Evolutionary conservation across 2,888 invertebrate genomes (phyloP).

Genomic region (Acanthacorydalis orientalis): DNA sequence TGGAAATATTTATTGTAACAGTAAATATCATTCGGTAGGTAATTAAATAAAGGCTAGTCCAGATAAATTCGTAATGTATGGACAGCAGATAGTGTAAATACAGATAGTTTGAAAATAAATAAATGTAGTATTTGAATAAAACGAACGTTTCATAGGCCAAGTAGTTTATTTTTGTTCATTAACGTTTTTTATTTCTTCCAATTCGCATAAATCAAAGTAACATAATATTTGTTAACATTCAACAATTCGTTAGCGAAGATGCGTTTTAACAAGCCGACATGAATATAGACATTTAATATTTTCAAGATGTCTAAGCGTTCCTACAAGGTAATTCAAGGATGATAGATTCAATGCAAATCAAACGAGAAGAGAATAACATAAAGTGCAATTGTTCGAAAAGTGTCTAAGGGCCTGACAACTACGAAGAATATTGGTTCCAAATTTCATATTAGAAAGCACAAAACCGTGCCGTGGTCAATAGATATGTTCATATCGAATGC

Average conservation of each 20-base stretch:
- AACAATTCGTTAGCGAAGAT: not conserved
- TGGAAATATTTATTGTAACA: too few relatives aligned
- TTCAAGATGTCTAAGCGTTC: not conserved
- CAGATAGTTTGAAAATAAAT: too few relatives aligned
- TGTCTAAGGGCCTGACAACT: not conserved
- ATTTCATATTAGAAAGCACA: not conserved
- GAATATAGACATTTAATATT: not conserved
- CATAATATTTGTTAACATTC: not conserved
- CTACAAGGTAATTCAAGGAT: not conserved
- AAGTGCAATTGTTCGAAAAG: not conserved
- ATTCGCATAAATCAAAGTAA: not conserved
- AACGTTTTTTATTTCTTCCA: not conserved
- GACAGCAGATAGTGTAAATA: too few relatives aligned
- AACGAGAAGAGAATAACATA: not conserved
- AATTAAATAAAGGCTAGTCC: too few relatives aligned
- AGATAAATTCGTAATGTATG: too few relatives aligned
- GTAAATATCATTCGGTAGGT: too few relatives aligned
- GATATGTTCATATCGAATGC: not conserved
- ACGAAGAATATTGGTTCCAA: not conserved
- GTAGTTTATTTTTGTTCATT: too few relatives aligned
- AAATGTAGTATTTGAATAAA: too few relatives aligned
- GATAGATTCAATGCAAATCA: not conserved
- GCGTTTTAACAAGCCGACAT: not conserved
- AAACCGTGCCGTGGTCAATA: not conserved
- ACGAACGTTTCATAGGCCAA: too few relatives aligned